Evolutionary conservation across 2,888 invertebrate species (phyloP).

Genomic region (Nesidiocoris tenuis): DNA sequence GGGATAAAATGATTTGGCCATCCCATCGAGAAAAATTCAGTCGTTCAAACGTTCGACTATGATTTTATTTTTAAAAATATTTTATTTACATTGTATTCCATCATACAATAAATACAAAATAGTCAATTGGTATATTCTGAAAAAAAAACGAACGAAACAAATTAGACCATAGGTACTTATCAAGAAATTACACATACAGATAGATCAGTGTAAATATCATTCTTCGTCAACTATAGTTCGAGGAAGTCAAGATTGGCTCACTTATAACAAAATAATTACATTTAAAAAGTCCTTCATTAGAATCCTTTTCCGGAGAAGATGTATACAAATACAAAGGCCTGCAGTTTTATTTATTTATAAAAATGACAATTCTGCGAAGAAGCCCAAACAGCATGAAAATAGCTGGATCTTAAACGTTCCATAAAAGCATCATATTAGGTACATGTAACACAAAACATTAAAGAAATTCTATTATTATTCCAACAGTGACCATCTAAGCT

Average conservation of each 20-base stretch:
- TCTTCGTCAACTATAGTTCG: not conserved
- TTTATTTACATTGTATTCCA: constrained; percentile 44
- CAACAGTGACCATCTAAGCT: not conserved
- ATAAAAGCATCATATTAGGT: constrained; percentile 14
- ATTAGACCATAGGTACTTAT: not conserved
- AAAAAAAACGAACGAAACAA: not conserved
- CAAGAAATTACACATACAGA: not conserved
- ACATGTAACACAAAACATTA: not conserved
- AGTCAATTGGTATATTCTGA: not conserved
- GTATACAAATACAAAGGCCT: constrained; percentile 35
- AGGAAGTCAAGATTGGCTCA: not conserved
- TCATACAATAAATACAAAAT: constrained; percentile 18
- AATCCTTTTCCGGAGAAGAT: not conserved
- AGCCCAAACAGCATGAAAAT: constrained; percentile 17
- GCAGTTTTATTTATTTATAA: not conserved
- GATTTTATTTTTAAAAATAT: constrained; percentile 40
- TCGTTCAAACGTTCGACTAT: not conserved
- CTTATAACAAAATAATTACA: constrained; percentile 40
- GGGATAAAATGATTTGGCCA: no score
- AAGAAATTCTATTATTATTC: not conserved
- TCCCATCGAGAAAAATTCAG: no score
- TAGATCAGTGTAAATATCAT: not conserved
- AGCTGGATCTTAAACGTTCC: constrained; percentile 26
- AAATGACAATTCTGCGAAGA: constrained; percentile 40
- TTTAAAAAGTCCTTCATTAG: constrained; percentile 29